Percentiles rank a stretch among this genome's conserved stretches.
Evolutionary conservation across 2,797 vertebrate genomes (phyloP).

Genomic region (Hyperoplus immaculatus): DNA sequence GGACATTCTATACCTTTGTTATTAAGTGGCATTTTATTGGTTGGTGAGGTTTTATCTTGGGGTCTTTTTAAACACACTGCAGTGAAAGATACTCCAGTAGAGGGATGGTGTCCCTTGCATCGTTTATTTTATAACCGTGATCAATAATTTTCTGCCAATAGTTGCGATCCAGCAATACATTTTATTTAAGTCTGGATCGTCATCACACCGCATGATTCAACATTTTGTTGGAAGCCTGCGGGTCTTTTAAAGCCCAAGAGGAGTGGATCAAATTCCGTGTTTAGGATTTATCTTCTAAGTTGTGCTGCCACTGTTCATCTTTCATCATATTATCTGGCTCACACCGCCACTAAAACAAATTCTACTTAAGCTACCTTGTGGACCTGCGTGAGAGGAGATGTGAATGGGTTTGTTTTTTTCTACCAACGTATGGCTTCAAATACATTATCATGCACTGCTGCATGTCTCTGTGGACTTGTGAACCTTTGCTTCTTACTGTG

Average conservation of each 20-base stretch:
- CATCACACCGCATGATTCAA: slow-evolving; percentile 40
- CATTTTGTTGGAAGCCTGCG: slow-evolving; percentile 35
- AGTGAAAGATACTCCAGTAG: slow-evolving; percentile 25
- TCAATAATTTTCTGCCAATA: slow-evolving; percentile 47
- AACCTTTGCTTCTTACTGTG: slow-evolving; percentile 11
- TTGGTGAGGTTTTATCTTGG: slow-evolving; percentile 34
- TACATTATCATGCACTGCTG: slow-evolving; percentile 17
- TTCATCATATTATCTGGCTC: slow-evolving; percentile 31
- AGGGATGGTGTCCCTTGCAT: not conserved
- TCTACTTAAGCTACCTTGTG: slow-evolving; percentile 43
- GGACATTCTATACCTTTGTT: slow-evolving; percentile 49
- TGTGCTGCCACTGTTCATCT: slow-evolving; percentile 6
- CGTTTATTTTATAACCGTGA: slow-evolving; percentile 18
- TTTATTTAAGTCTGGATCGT: slow-evolving; percentile 46
- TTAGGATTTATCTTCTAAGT: slow-evolving; percentile 47
- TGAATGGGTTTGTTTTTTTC: slow-evolving; percentile 7
- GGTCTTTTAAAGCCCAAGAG: slow-evolving; percentile 26
- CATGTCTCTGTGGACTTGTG: slow-evolving; percentile 23
- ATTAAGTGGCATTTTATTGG: slow-evolving; percentile 70
- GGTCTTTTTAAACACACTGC: slow-evolving; percentile 40
- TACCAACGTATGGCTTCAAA: slow-evolving; percentile 38
- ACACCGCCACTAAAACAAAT: slow-evolving; percentile 22
- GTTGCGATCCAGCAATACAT: slow-evolving; percentile 29
- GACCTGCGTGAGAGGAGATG: slow-evolving; percentile 6
- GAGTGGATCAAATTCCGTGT: slow-evolving; percentile 30